A percentile compares a stretch with the other conserved stretches of the same genome.
Conservation (phyloP, 2,797 vertebrate genomes). For the Carduelis carduelis region DNA sequence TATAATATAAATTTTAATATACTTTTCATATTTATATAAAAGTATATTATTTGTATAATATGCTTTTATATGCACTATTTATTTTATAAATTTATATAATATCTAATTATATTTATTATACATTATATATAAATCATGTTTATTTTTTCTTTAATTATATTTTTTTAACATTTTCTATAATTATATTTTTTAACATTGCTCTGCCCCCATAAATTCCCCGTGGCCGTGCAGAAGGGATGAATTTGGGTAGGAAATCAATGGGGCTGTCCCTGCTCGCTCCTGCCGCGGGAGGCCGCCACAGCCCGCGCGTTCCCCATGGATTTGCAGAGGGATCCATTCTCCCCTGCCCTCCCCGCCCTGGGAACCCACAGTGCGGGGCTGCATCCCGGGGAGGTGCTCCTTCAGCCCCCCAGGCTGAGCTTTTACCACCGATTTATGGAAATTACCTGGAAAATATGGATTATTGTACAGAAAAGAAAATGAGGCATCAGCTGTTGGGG, state of each 20-base stretch:
- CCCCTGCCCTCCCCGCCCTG: background rate
- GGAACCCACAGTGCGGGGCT: background rate
- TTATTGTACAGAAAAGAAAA: accelerated
- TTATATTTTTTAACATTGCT: accelerated
- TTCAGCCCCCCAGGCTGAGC: no score
- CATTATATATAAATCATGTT: no score
- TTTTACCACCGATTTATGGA: accelerated
- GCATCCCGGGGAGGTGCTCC: accelerated
- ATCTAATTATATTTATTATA: no score
- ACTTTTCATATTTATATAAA: no score
- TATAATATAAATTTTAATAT: no score
- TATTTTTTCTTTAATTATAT: no score
- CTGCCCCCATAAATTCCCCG: background rate
- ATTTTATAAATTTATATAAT: no score
- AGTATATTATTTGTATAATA: no score
- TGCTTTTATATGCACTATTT: no score
- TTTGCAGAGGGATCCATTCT: accelerated
- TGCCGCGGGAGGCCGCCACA: slow-evolving; percentile 24
- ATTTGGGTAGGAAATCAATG: accelerated
- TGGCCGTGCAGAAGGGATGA: background rate
- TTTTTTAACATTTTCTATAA: no score
- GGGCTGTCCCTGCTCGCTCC: accelerated
- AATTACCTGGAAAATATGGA: accelerated
- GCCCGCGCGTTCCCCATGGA: accelerated
- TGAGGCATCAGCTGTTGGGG: background rate